Evolutionary conservation across 2,888 invertebrate species (phyloP).

Genomic region (Thumatha senex): DNA sequence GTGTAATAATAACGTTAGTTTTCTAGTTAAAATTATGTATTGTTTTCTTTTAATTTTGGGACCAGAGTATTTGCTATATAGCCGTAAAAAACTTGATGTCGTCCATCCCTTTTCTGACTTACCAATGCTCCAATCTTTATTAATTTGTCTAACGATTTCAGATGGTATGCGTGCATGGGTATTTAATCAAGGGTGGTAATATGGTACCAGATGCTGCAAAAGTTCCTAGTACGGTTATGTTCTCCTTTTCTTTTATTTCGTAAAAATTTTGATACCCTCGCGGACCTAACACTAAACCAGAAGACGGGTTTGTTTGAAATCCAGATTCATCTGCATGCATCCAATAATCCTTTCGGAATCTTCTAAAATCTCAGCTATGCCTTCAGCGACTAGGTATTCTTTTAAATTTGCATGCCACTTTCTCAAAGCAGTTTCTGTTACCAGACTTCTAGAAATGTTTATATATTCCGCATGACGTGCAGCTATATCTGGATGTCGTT

Average conservation of each 20-base stretch:
- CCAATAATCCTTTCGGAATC: slow-evolving; percentile 25
- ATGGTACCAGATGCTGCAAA: too few relatives aligned
- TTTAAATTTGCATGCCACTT: slow-evolving; percentile 21
- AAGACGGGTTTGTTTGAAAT: slow-evolving; percentile 10
- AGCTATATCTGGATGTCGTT: slow-evolving; percentile 16
- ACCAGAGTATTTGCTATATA: too few relatives aligned
- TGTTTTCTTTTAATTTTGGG: too few relatives aligned
- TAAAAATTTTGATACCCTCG: not conserved
- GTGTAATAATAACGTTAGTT: too few relatives aligned
- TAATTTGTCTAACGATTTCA: too few relatives aligned
- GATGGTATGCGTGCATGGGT: too few relatives aligned
- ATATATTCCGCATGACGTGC: slow-evolving; percentile 21
- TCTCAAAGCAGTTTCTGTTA: slow-evolving; percentile 22
- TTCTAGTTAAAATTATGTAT: too few relatives aligned
- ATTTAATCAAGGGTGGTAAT: too few relatives aligned
- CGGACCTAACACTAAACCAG: slow-evolving; percentile 3
- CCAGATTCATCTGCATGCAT: slow-evolving; percentile 23
- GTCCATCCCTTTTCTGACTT: too few relatives aligned
- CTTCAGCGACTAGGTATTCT: slow-evolving; percentile 22
- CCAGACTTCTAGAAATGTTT: slow-evolving; percentile 17
- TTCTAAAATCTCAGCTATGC: slow-evolving; percentile 19
- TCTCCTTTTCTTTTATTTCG: not conserved
- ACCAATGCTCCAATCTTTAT: too few relatives aligned
- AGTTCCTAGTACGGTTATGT: not conserved
- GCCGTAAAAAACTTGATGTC: too few relatives aligned